phyloP scores from a whole-genome alignment of 1,140 invertebrate species.

The Ips typographus region DNA sequence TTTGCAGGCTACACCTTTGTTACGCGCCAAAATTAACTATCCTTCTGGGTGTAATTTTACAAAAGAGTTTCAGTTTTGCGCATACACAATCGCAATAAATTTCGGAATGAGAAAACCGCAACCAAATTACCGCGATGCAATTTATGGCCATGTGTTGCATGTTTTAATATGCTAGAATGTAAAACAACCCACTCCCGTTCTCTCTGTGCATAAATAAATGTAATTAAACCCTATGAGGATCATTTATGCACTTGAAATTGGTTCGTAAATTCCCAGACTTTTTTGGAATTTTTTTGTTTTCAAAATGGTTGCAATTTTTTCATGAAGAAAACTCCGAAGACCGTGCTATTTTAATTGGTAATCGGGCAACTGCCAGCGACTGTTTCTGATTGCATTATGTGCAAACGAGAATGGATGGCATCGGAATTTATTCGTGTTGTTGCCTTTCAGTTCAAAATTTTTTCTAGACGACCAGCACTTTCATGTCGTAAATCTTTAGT shows the following conservation, averaged over 20 bases:
- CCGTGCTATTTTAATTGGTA: background rate
- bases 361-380: background rate
- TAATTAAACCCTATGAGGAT: slow-evolving; percentile 37
- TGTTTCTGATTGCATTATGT: background rate
- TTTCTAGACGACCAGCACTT: slow-evolving; percentile 16
- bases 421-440: slow-evolving; percentile 6
- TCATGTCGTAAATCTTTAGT: slow-evolving; percentile 22
- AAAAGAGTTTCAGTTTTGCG: slow-evolving; percentile 33
- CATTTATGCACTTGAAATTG: slow-evolving; percentile 23
- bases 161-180: slow-evolving; percentile 42
- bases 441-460: slow-evolving; percentile 20
- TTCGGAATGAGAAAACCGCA: slow-evolving; percentile 41
- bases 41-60: slow-evolving; percentile 26
- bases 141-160: slow-evolving; percentile 41
- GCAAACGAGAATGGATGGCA: slow-evolving; percentile 14
- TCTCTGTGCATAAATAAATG: slow-evolving; percentile 38
- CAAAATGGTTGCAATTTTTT: slow-evolving; percentile 1
- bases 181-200: slow-evolving; percentile 35
- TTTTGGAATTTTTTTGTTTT: no score
- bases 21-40: slow-evolving; percentile 24
- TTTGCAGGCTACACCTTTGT: slow-evolving; percentile 11
- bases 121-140: slow-evolving; percentile 36
- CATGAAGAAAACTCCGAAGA: background rate
- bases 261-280: slow-evolving; percentile 18
- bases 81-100: slow-evolving; percentile 36